phyloP scores from a whole-genome alignment of 1,140 invertebrate genomes.

The Drosophila mojavensis region DNA sequence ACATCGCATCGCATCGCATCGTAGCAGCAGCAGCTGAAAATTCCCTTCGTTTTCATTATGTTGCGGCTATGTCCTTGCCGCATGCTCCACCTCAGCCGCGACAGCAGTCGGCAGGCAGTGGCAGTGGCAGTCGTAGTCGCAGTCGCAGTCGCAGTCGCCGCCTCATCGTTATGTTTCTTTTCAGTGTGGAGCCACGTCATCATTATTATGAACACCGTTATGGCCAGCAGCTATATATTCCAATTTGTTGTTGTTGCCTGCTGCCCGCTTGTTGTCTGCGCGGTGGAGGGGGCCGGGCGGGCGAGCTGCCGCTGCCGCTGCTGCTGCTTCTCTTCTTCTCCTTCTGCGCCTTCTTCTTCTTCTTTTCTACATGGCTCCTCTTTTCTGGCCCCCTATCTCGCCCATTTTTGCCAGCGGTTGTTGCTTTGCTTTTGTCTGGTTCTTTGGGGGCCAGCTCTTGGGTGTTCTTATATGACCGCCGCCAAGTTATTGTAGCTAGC shows the following conservation, averaged over 20 bases:
- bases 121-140: conserved; percentile 21
- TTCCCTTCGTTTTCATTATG: conserved; percentile 83
- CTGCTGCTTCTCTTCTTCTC: conserved; percentile 2
- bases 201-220: conserved; percentile 83
- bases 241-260: conserved; percentile 78
- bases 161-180: conserved; percentile 72
- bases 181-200: conserved; percentile 76
- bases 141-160: conserved; percentile 11
- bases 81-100: conserved; percentile 17
- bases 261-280: conserved; percentile 18
- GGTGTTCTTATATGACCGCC: conserved; percentile 80
- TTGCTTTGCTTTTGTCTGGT: conserved; percentile 72
- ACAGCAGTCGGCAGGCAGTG: conserved; percentile 3
- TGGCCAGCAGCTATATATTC: conserved; percentile 74
- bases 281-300: background rate
- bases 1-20: conserved; percentile 44
- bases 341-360: conserved; percentile 15
- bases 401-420: conserved; percentile 67
- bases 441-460: conserved; percentile 49
- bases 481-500: conserved; percentile 54
- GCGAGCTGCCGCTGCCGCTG: too few species aligned
- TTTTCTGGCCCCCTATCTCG: conserved; percentile 1
- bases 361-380: background rate
- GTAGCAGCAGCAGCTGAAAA: conserved; percentile 58
- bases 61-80: conserved; percentile 78